Base-by-base conservation (phyloP, 2,113 vertebrate genomes). In the Taurulus bubalis region DNA sequence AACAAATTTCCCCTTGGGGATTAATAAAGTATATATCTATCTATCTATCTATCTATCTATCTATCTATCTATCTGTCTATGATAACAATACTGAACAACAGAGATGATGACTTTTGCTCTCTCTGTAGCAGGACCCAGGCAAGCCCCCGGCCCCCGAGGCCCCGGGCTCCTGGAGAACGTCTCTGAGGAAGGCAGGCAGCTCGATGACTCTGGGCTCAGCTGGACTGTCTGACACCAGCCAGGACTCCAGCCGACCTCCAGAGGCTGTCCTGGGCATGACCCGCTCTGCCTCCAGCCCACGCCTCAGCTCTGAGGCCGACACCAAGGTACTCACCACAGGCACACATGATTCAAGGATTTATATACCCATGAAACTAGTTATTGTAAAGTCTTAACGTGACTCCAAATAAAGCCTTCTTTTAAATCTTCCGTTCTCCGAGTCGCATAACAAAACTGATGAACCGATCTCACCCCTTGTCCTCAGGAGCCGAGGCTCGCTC, bases 201-300 rank as follows among this genome's bases (percentile, higher is more conserved):
- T 96, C 94, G 0, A 92, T 93, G 79, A 92, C 95, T 6, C 89
- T 96, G 69, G 94, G 93, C 71, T 91, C 92, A 8, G 89, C 89
- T 4, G 94, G 92, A 28, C 84, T 90, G 10, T 78, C 92, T 0
- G 95, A 95, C 32, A 32, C 92, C 66, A 81, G 64, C 77, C 87
- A 84, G 53, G 95, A 95, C 78, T 45, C 90, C 65, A 86, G 82
- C 80, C 91, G 83, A 62, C 80, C 69, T 26, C 24, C 87, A 10
- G 93, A 94, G 16, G 79, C 82, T 0, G 83, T 64, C 15, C 82
- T 90, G 11, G 93, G 93, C 49, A 95, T 96, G 94, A 92, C 90
- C 47, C 95, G 95, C 83, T 96, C 95, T 0, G 95, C 95, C 24
- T 96, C 95, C 65, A 96, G 95, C 71, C 95, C 95, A 34, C 94